Conservation (phyloP, 2,797 vertebrate species). For the Acanthis flammea region DNA sequence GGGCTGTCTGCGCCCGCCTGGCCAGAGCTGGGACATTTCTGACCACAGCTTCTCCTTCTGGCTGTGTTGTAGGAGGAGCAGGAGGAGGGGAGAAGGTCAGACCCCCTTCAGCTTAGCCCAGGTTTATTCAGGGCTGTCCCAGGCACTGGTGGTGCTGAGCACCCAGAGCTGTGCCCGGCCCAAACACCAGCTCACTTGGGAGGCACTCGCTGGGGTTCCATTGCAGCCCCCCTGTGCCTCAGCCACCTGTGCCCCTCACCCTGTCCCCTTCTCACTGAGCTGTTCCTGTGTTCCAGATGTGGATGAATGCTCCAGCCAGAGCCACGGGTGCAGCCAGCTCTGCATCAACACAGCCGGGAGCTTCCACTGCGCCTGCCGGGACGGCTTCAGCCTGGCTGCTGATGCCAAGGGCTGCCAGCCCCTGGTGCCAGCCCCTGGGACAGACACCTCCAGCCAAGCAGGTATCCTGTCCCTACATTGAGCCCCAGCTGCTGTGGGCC, state of each 20-base stretch:
- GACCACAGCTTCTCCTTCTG: not conserved
- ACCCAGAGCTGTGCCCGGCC: not conserved
- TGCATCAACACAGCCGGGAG: constrained; percentile 86
- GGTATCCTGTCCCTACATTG: not conserved
- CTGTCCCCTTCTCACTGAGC: not conserved
- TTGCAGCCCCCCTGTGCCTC: not conserved
- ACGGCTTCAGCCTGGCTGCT: constrained; percentile 75
- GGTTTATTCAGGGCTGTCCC: not conserved
- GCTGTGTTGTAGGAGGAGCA: not conserved
- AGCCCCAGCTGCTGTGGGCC: accelerated
- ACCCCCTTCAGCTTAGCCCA: not conserved
- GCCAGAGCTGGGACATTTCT: not conserved
- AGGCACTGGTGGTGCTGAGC: not conserved
- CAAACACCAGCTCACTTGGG: accelerated
- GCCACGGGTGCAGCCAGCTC: constrained; percentile 76
- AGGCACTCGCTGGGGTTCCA: not conserved
- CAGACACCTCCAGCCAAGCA: not conserved
- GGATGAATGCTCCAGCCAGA: constrained; percentile 80
- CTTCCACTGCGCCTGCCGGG: constrained; percentile 80
- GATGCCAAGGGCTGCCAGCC: constrained; percentile 73
- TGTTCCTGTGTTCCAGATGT: constrained; percentile 76
- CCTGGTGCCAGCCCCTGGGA: not conserved
- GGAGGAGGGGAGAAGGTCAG: not conserved
- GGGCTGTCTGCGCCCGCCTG: not conserved
- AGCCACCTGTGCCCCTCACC: not conserved